Conservation (phyloP, 2,888 invertebrate species). For the Sinhomidia bicolor region DNA sequence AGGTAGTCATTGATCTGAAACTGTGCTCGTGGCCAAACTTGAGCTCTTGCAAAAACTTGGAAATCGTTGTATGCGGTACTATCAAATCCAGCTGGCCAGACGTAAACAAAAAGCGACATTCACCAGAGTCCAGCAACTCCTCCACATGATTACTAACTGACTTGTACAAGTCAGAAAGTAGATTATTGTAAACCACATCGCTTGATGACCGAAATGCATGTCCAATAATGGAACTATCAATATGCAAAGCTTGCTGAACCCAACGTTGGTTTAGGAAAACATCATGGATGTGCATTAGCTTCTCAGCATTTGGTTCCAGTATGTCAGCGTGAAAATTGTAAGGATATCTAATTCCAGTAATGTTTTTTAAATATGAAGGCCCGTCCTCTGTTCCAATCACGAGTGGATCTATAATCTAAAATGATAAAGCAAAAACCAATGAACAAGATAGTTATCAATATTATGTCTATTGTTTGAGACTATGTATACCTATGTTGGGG, state of each 20-base stretch:
- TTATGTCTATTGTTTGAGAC: no score
- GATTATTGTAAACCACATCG: constrained; percentile 86
- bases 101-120: constrained; percentile 89
- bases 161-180: constrained; percentile 90
- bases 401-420: constrained; percentile 66
- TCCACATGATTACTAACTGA: constrained; percentile 89
- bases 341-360: constrained; percentile 67
- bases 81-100: constrained; percentile 96
- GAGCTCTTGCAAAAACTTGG: constrained; percentile 88
- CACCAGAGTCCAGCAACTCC: constrained; percentile 84
- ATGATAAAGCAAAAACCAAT: no score
- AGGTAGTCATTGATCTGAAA: constrained; percentile 86
- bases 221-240: constrained; percentile 81
- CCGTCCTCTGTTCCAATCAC: constrained; percentile 33
- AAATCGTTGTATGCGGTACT: constrained; percentile 92
- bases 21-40: constrained; percentile 87
- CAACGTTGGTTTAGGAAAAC: constrained; percentile 46
- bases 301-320: not conserved
- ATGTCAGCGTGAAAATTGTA: constrained; percentile 39
- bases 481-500: no score
- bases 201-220: constrained; percentile 76
- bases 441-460: no score
- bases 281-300: constrained; percentile 14
- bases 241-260: constrained; percentile 81
- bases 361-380: constrained; percentile 67